A percentile compares a stretch with the other conserved stretches of the same genome.
These are phyloP conservation scores for Gerris lacustris DNA, from an alignment of 2,888 invertebrate genomes.

Conservation along the genomic window DNA sequence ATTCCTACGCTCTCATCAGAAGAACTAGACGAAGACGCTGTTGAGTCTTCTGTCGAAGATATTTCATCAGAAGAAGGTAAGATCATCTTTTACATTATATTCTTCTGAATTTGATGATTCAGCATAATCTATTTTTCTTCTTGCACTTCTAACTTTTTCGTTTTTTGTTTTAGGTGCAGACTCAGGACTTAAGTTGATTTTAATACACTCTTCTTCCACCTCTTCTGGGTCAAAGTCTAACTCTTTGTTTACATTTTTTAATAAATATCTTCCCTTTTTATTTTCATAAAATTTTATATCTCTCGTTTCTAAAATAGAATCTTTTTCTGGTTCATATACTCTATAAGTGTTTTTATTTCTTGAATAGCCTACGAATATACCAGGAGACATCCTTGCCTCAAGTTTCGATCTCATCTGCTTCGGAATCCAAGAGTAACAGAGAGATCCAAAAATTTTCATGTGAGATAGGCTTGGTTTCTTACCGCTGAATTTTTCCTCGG, in stretches of 20 bases:
- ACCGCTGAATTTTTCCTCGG: constrained; percentile 13
- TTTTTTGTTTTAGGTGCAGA: background rate
- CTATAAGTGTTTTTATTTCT: background rate
- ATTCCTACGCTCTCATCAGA: background rate
- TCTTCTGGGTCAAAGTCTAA: background rate
- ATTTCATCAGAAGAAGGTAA: background rate
- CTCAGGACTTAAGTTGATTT: background rate
- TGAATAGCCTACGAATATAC: background rate
- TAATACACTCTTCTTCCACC: background rate
- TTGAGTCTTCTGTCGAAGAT: background rate
- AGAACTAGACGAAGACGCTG: background rate
- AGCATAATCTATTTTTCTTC: background rate
- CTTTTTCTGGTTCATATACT: background rate
- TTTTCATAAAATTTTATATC: background rate
- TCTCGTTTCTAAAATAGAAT: background rate
- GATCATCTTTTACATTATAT: background rate
- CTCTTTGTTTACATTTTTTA: background rate
- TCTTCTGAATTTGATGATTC: background rate
- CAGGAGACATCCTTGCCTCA: background rate
- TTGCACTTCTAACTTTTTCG: background rate
- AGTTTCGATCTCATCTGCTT: background rate
- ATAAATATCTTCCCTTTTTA: background rate
- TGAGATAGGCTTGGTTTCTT: constrained; percentile 14
- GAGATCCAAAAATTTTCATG: background rate
- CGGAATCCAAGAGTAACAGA: background rate